Conservation (phyloP, 2,888 invertebrate genomes). For the Melanotus villosus region DNA sequence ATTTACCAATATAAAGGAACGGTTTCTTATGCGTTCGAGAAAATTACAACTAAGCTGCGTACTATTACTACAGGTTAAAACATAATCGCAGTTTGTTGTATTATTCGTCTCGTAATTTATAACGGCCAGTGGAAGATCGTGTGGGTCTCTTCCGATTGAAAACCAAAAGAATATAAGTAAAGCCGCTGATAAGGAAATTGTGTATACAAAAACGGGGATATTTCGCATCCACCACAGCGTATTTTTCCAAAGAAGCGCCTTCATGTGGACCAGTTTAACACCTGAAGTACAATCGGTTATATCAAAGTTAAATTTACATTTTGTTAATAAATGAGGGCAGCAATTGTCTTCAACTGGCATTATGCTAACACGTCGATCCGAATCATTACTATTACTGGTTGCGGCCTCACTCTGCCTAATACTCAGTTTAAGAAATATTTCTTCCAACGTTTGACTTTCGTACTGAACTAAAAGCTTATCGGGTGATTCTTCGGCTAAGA, state of each 20-base stretch:
- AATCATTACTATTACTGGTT: conserved; percentile 76
- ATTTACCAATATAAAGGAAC: conserved; percentile 78
- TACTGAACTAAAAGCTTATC: conserved; percentile 79
- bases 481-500: conserved; percentile 87
- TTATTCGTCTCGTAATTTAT: conserved; percentile 81
- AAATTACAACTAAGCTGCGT: conserved; percentile 84
- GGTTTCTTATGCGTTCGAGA: conserved; percentile 77
- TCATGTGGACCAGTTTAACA: conserved; percentile 69
- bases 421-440: conserved; percentile 85
- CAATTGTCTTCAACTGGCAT: no score
- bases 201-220: conserved; percentile 85
- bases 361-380: no score
- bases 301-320: conserved; percentile 72
- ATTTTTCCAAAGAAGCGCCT: conserved; percentile 90
- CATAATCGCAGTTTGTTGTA: conserved; percentile 58
- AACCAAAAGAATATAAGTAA: conserved; percentile 88
- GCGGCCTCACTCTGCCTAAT: conserved; percentile 83
- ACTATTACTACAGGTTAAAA: conserved; percentile 74
- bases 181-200: conserved; percentile 88
- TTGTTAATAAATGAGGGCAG: conserved; percentile 82
- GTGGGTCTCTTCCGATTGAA: conserved; percentile 90
- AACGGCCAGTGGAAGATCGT: conserved; percentile 82
- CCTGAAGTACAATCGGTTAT: conserved; percentile 69
- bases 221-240: conserved; percentile 90
- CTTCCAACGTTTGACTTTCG: conserved; percentile 81